A percentile compares a stretch with the other conserved stretches of the same genome.
Conservation (phyloP, 2,888 invertebrate genomes). For the Eupelmus urozonus region DNA sequence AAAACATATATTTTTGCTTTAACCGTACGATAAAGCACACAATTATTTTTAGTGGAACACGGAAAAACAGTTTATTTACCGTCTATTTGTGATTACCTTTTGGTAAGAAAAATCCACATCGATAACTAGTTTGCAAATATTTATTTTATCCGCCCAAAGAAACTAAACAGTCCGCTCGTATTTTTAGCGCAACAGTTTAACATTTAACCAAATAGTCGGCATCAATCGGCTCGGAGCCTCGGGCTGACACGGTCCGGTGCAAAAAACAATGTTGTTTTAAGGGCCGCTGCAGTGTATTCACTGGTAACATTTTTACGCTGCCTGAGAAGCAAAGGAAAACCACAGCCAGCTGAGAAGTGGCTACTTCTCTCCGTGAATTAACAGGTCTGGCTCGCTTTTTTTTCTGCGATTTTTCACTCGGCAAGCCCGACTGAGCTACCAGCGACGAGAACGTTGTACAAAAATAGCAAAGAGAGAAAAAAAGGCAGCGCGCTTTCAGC, state of each 20-base stretch:
- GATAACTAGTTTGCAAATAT: no score
- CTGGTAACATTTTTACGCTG: background rate
- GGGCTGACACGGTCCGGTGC: no score
- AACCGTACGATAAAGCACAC: no score
- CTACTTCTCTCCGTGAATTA: slow-evolving; percentile 27
- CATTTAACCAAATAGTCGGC: background rate
- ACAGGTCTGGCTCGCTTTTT: slow-evolving; percentile 29
- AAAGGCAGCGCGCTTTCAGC: background rate
- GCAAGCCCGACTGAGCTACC: background rate
- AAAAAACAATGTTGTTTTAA: no score
- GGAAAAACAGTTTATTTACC: no score
- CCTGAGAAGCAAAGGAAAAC: background rate
- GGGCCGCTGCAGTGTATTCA: background rate
- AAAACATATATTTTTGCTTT: no score
- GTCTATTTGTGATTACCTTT: no score
- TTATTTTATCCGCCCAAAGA: no score
- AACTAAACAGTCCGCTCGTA: background rate
- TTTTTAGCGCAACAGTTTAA: background rate
- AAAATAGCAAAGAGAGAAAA: slow-evolving; percentile 17
- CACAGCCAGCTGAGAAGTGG: background rate
- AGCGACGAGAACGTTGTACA: background rate
- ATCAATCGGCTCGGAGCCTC: background rate
- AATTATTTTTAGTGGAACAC: no score
- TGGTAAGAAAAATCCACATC: no score
- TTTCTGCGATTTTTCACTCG: slow-evolving; percentile 20